Evolutionary conservation across 2,113 vertebrate genomes (phyloP).

Genomic region (Chionodraco myersi): DNA sequence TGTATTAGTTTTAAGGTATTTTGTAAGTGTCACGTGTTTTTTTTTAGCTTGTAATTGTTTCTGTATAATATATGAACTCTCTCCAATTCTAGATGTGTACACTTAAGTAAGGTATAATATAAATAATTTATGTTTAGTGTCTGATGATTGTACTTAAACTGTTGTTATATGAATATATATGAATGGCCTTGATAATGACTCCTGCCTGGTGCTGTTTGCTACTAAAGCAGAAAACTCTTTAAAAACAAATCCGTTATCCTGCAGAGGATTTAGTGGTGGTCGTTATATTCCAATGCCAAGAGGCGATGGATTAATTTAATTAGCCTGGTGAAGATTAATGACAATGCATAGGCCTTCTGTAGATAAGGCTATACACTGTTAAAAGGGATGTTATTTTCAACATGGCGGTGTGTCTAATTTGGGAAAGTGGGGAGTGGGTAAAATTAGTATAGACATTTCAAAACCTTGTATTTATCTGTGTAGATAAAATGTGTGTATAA

Average conservation of each 20-base stretch:
- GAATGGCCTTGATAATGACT: constrained; percentile 50
- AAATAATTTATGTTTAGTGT: no score
- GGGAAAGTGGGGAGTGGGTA: constrained; percentile 25
- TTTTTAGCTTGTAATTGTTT: no score
- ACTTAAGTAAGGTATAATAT: no score
- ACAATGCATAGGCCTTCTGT: constrained; percentile 68
- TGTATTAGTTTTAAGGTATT: no score
- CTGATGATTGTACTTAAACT: no score
- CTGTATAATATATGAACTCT: no score
- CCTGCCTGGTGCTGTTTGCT: constrained; percentile 32
- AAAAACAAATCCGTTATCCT: constrained; percentile 65
- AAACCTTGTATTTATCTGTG: neutral
- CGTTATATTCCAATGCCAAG: constrained; percentile 68
- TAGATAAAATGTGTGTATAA: neutral
- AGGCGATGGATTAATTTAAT: constrained; percentile 83
- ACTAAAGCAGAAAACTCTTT: constrained; percentile 50
- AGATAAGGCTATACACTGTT: constrained; percentile 62
- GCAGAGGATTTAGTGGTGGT: constrained; percentile 72
- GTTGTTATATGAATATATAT: no score
- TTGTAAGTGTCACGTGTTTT: no score
- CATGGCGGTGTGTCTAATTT: constrained; percentile 36
- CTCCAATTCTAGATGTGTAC: no score
- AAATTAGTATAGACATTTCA: constrained; percentile 17
- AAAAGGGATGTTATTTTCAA: constrained; percentile 33
- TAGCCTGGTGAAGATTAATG: constrained; percentile 80